Evolutionary conservation across 2,113 vertebrate genomes (phyloP), one percentile per base, ranked within the genome.

Genomic region (Felis chaus): DNA sequence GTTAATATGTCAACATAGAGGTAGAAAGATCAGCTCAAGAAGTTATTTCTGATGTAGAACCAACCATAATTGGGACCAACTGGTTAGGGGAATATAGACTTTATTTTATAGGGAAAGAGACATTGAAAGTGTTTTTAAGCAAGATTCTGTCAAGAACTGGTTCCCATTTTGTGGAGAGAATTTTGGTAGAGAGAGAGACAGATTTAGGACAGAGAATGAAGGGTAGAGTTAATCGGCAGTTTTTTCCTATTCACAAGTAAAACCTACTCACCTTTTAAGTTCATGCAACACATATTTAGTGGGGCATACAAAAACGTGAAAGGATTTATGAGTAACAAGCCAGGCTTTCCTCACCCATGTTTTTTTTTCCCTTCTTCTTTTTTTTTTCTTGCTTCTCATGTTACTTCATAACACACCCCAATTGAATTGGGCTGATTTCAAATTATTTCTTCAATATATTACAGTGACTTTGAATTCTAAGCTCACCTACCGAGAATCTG

Each of bases 181-280:
- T 78, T 78, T 78, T 48, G 41, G 74, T 29, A 53, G 74, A 86
- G 41, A 73, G n/a, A 66, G n/a, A 66, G n/a, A 66, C 7, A 84
- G 41, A 79, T 9, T 73, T 50, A 95, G 45, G 65, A 91, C 74
- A 91, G 0, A 86, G 36, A 95, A 11, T 84, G 45, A 94, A 90
- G 27, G 41, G 15, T 50, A 89, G 65, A 86, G 29, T 80, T 69
- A 95, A 87, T 31, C 53, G 36, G 16, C 4, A 93, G 11, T 12
- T 84, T 81, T 92, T 96, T 81, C 68, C 31, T 73, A 93, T 50
- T 96, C 95, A 80, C 10, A 69, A 68, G 74, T 41, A 90, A 92
- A 63, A 45, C 3, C 19, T 71, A 90, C 7, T 94, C 39, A 90
- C 19, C 90, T 71, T 84, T 95, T 82, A 95, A 95, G 41, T 66